Evolutionary conservation across 2,797 vertebrate genomes (phyloP).

Genomic region (Acridotheres tristis): DNA sequence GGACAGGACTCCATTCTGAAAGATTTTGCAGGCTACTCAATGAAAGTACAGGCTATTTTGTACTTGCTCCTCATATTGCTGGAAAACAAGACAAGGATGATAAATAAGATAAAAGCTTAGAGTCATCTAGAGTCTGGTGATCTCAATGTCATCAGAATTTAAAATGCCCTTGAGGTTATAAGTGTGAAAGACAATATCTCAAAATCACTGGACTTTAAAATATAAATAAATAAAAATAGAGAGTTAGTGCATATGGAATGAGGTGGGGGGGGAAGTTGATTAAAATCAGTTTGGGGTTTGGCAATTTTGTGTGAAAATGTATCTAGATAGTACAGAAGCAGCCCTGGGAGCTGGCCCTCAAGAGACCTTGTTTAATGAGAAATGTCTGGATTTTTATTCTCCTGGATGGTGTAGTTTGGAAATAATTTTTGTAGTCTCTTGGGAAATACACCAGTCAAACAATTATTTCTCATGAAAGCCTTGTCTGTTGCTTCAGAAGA

Average conservation of each 20-base stretch:
- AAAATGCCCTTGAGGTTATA: slow-evolving; percentile 51
- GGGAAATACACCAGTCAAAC: slow-evolving; percentile 20
- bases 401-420: slow-evolving; percentile 19
- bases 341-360: not conserved
- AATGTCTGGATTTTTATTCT: not conserved
- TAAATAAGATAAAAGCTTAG: slow-evolving; percentile 52
- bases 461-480: not conserved
- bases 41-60: slow-evolving; percentile 28
- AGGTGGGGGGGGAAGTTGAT: not conserved
- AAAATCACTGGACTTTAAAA: slow-evolving; percentile 26
- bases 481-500: slow-evolving; percentile 11
- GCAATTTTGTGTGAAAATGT: slow-evolving; percentile 30
- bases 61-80: slow-evolving; percentile 42
- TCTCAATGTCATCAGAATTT: slow-evolving; percentile 43
- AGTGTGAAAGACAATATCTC: slow-evolving; percentile 34
- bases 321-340: not conserved
- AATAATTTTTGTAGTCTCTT: slow-evolving; percentile 18
- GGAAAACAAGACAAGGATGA: slow-evolving; percentile 65
- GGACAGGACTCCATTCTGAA: slow-evolving; percentile 31
- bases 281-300: slow-evolving; percentile 49
- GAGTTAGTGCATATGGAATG: not conserved
- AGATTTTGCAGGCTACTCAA: not conserved
- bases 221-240: slow-evolving; percentile 54
- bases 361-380: slow-evolving; percentile 27
- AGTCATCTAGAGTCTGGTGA: slow-evolving; percentile 24